Evolutionary conservation across 1,140 invertebrate species (phyloP), one percentile per base, ranked within the genome.

Genomic region (Druon quercuslanigerum): DNA sequence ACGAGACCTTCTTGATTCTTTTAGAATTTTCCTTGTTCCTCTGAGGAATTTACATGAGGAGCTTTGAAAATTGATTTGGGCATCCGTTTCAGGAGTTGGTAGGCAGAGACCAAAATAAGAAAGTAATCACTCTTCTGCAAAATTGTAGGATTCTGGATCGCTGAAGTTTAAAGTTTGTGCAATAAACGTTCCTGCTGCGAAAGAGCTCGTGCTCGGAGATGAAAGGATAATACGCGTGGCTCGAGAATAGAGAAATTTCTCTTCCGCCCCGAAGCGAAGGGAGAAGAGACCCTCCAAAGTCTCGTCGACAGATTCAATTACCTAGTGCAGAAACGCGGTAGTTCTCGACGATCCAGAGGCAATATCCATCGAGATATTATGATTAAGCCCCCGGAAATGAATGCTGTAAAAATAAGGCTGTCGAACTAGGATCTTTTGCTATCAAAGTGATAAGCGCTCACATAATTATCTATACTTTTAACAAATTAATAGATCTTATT

Each of bases 241-340:
- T 33, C 33, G 60, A 66, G 33, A 66, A 66, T 66, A 66, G 60
- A 20, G 60, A 66, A 66, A 66, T 66, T 66, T 66, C 60, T 66
- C 60, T 33, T 66, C 14, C 2, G 13, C 60, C 60, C 60, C 4
- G 25, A 40, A 66, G 60, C 60, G 25, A 66, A 40, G 25, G 7
- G 60, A 66, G 33, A 33, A 33, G 40, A 66, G 60, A 66, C 60
- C 25, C 60, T 66, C 60, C 25, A 66, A 66, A 66, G 25, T 66
- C 60, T 66, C 60, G 60, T 66, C 25, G 60, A 66, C 57, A 66
- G 57, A 66, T 66, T 66, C 57, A 66, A 66, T 66, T 66, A 66
- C 40, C 57, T 20, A 66, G 57, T 66, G 57, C 25, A 66, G 14
- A 66, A 66, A 33, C 57, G 57, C 14, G 13, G 40, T 66, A 25